These are phyloP conservation scores for Hippocampus zosterae DNA, from an alignment of 2,113 vertebrate genomes.

Conservation along the genomic window DNA sequence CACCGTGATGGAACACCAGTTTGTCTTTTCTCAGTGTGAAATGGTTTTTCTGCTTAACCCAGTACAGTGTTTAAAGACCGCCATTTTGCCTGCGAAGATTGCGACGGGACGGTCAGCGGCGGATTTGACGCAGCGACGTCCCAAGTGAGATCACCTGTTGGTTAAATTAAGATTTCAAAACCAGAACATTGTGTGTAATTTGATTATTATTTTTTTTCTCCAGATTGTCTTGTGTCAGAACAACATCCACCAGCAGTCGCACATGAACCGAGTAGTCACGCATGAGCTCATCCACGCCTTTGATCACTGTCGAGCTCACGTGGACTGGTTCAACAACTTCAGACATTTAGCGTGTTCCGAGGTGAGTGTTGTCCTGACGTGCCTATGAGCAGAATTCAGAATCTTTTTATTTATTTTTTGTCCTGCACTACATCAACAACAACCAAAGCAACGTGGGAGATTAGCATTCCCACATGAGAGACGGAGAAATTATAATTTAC, in stretches of 20 bases:
- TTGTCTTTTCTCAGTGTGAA: not conserved
- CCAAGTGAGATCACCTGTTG: slow-evolving; percentile 73
- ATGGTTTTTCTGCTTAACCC: slow-evolving; percentile 21
- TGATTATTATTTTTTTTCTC: slow-evolving; percentile 4
- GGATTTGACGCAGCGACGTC: slow-evolving; percentile 89
- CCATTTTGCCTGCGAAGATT: slow-evolving; percentile 96
- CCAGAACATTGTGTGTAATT: not conserved
- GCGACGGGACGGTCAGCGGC: slow-evolving; percentile 85
- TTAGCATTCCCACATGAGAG: no score
- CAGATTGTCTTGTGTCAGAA: slow-evolving; percentile 98
- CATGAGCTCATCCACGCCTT: slow-evolving; percentile 95
- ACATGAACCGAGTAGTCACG: slow-evolving; percentile 91
- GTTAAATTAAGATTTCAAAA: not conserved
- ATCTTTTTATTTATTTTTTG: no score
- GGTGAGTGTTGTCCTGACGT: slow-evolving; percentile 62
- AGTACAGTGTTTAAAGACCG: slow-evolving; percentile 83
- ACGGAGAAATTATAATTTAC: no score
- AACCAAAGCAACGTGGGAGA: no score
- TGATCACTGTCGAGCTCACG: slow-evolving; percentile 92
- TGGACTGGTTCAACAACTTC: slow-evolving; percentile 90
- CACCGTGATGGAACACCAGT: not conserved
- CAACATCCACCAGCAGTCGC: slow-evolving; percentile 86
- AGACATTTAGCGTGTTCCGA: slow-evolving; percentile 94
- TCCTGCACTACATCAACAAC: no score
- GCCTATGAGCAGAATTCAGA: no score